Conservation (phyloP, 2,113 vertebrate species). For the Seriola dumerili region DNA sequence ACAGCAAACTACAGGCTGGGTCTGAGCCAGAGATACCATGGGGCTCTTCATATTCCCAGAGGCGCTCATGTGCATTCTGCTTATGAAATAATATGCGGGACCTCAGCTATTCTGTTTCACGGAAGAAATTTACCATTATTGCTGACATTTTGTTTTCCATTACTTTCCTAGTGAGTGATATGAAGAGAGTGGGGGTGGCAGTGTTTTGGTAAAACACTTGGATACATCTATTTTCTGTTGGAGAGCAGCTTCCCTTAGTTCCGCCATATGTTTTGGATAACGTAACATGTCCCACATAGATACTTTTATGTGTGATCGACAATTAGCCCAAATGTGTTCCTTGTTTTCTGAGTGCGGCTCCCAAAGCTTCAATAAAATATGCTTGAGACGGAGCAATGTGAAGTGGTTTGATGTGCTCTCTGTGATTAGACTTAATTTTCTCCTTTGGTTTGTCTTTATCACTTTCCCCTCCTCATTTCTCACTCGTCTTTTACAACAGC, state of each 20-base stretch:
- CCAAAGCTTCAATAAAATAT: slow-evolving; percentile 48
- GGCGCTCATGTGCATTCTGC: slow-evolving; percentile 52
- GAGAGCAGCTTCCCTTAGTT: slow-evolving; percentile 32
- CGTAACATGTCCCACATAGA: slow-evolving; percentile 51
- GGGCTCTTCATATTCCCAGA: slow-evolving; percentile 54
- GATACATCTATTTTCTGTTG: slow-evolving; percentile 37
- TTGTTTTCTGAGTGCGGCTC: slow-evolving; percentile 56
- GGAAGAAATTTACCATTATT: slow-evolving; percentile 55
- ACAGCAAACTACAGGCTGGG: slow-evolving; percentile 30
- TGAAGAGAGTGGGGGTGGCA: slow-evolving; percentile 33
- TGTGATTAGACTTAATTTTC: slow-evolving; percentile 64
- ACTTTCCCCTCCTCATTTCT: slow-evolving; percentile 49
- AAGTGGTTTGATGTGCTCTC: slow-evolving; percentile 67
- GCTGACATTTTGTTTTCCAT: slow-evolving; percentile 77
- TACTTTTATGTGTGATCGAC: slow-evolving; percentile 57
- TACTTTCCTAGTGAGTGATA: slow-evolving; percentile 42
- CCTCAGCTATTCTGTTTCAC: slow-evolving; percentile 62
- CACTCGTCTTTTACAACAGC: slow-evolving; percentile 50
- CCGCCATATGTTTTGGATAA: slow-evolving; percentile 56
- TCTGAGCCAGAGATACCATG: slow-evolving; percentile 46
- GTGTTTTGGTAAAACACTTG: slow-evolving; percentile 53
- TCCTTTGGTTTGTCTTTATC: slow-evolving; percentile 67
- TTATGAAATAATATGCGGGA: slow-evolving; percentile 59
- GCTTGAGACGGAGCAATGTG: slow-evolving; percentile 40
- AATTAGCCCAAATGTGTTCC: slow-evolving; percentile 64